These are phyloP conservation scores for Lithosia quadra DNA, from an alignment of 2,888 invertebrate species.

Conservation along the genomic window DNA sequence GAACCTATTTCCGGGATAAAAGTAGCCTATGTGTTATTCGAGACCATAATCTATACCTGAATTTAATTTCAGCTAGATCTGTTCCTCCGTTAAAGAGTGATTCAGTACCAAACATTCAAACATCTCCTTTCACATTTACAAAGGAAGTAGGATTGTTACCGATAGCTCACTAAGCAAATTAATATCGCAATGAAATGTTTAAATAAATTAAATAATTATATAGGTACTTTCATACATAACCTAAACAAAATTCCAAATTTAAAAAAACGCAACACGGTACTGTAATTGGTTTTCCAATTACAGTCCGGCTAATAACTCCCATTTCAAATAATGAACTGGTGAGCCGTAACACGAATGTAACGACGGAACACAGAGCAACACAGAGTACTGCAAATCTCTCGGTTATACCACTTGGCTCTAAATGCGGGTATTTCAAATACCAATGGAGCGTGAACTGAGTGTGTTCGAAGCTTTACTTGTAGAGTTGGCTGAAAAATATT, in stretches of 20 bases:
- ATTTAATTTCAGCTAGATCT: too few relatives aligned
- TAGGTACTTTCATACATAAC: too few relatives aligned
- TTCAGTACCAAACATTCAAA: too few relatives aligned
- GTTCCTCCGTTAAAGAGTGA: too few relatives aligned
- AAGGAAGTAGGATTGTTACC: too few relatives aligned
- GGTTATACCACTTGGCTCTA: conserved; percentile 41
- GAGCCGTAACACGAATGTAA: conserved; percentile 22
- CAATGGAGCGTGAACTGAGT: conserved; percentile 42
- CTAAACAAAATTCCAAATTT: conserved; percentile 7
- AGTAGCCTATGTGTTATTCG: too few relatives aligned
- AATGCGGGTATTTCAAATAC: conserved; percentile 40
- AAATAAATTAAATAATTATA: background rate
- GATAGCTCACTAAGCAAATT: too few relatives aligned
- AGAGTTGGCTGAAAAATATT: conserved; percentile 18
- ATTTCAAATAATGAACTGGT: conserved; percentile 34
- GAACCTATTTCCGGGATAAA: too few relatives aligned
- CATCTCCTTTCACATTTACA: too few relatives aligned
- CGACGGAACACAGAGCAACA: conserved; percentile 26
- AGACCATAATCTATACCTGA: too few relatives aligned
- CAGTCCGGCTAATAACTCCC: conserved; percentile 31
- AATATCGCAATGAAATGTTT: background rate
- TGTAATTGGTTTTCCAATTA: conserved; percentile 24
- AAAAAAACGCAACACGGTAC: conserved; percentile 3
- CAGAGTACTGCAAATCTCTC: conserved; percentile 35
- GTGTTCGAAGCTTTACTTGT: conserved; percentile 34